Base-by-base conservation (phyloP, 2,113 vertebrate genomes). In the Callocephalon fimbriatum region DNA sequence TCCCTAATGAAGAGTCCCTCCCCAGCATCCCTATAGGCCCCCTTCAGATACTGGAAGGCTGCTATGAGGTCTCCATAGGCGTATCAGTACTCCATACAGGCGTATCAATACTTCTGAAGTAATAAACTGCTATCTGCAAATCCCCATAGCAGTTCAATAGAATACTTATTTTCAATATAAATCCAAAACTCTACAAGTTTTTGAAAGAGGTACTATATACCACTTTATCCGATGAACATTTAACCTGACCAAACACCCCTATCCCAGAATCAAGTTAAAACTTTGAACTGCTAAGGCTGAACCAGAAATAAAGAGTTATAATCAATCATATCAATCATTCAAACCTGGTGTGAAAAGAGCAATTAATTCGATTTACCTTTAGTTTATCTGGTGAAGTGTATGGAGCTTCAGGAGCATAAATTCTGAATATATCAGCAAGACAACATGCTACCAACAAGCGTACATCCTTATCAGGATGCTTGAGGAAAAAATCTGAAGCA, bases 401-500 rank as follows among this genome's bases (percentile, higher is more conserved):
- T 2, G 99, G 99, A 32, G 99, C 99, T 97, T 99, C 99, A 23
- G 99, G 99, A 68, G 99, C 99, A 92, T 99, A 99, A 97, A 99
- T 99, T 85, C 99, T 98, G 97, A 99, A 99, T 97, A 99, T 99
- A 97, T 99, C 99, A 25, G 99, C 99, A 79, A 99, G 98, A 96
- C 99, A 99, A 97, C 99, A 99, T 12, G 99, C 99, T 90, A 99
- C 99, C 81, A 99, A 97, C 84, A 99, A 98, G 44, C 99, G 99
- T 37, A 99, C 99, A 86, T 99, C 99, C 98, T 99, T 99, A 97
- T 99, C 99, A 12, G 99, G 99, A 96, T 99, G 99, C 94, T 99
- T 99, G 90, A 99, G 99, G 90, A 99, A 99, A 97, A 99, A 99
- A 95, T 99, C 99, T 45, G 99, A 99, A 88, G 99, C 99, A 96